Conservation (phyloP, 2,113 vertebrate species). For the Sarotherodon lohbergeri region DNA sequence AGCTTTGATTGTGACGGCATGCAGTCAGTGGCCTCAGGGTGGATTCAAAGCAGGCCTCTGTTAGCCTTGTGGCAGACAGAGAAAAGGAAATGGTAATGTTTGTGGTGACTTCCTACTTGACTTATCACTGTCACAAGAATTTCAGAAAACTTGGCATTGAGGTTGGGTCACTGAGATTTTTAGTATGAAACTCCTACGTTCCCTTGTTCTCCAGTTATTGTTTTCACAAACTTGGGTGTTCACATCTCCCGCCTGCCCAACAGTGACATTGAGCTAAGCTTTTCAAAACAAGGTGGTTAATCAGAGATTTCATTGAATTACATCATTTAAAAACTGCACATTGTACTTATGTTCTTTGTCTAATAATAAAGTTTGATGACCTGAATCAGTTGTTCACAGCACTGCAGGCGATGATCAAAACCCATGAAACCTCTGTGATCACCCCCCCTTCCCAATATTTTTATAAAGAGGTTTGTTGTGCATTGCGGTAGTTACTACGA, state of each 20-base stretch:
- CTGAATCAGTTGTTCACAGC: not conserved
- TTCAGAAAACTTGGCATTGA: not conserved
- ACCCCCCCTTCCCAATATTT: not conserved
- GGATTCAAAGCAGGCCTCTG: not conserved
- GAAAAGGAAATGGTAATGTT: not conserved
- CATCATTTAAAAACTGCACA: not conserved
- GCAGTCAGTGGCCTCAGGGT: not conserved
- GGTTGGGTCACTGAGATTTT: not conserved
- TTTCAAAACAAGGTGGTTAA: not conserved
- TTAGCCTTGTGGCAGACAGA: not conserved
- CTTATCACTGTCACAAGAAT: not conserved
- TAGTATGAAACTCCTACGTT: not conserved
- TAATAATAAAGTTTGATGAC: not conserved
- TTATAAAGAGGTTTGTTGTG: not conserved
- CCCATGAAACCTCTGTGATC: not conserved
- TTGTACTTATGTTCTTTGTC: not conserved
- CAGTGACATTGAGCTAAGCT: not conserved
- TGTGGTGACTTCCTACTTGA: not conserved
- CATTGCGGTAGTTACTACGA: not conserved
- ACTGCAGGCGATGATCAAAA: not conserved
- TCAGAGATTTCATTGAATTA: not conserved
- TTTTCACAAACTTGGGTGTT: too few relatives aligned
- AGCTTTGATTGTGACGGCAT: not conserved
- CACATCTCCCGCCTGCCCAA: not conserved
- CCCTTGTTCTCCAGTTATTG: not conserved